Evolutionary conservation across 2,113 vertebrate genomes (phyloP), one percentile per base, ranked within the genome.

Genomic region (Ophiodon elongatus): DNA sequence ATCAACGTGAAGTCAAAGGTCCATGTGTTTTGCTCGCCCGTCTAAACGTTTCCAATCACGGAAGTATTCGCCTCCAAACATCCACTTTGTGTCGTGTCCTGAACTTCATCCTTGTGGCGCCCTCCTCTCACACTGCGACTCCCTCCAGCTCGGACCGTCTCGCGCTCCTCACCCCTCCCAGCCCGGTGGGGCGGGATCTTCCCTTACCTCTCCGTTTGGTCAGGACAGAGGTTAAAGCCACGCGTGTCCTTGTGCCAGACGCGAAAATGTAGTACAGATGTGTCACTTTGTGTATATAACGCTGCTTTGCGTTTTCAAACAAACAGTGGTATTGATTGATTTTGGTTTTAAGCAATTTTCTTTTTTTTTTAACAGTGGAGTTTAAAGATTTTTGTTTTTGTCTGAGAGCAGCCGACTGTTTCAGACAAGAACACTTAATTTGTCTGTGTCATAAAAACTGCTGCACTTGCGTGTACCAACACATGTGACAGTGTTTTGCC

Each of bases 141-240:
- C 39, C 25, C 11, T 70, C 52, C 39, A 56, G 73, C 80, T 75
- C 15, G 23, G 62, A 54, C 54, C 1, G 35, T 37, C 6, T 41
- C 0, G 19, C 50, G 35, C 54, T 59, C 86, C 29, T 31, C 57
- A 2, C 29, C 6, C 29, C 57, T 19, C 29, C 29, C 17, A 7
- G 2, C 15, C 33, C 50, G 15, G 33, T 0, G 69, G 87, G 92
- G 91, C 88, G 92, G 88, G 84, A 56, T 85, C 70, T 76, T 37
- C 57, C 37, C 29, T 41, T 10, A 64, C 75, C 62, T 78, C 71
- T 66, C 37, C 43, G 35, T 39, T 31, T 60, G 14, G 73, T 86
- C 74, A 74, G 56, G 21, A 27, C 11, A 39, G 66, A 74, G 0
- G 41, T 57, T 31, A 45, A 9, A 79, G n/a, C 65, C 54, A 41